phyloP scores from a whole-genome alignment of 2,113 vertebrate genomes.

The Podiceps cristatus region DNA sequence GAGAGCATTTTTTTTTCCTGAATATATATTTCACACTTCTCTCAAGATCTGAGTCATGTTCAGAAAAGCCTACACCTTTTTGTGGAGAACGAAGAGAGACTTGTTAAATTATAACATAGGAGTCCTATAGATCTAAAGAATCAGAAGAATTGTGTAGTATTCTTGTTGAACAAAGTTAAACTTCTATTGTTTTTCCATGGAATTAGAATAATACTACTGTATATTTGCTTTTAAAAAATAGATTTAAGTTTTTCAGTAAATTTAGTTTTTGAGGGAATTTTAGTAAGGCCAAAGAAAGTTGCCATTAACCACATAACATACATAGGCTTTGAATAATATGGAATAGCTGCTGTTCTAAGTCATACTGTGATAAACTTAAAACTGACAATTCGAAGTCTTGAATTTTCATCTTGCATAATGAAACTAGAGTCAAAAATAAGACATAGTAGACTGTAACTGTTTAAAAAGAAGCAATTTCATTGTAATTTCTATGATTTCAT shows the following conservation, averaged over 20 bases:
- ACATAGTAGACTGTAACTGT: not conserved
- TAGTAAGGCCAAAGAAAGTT: not conserved
- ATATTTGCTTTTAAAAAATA: not conserved
- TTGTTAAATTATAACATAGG: not conserved
- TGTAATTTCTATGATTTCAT: not conserved
- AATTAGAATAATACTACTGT: not conserved
- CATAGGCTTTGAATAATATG: not conserved
- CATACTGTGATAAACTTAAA: not conserved
- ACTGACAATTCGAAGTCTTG: not conserved
- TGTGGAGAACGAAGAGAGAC: not conserved
- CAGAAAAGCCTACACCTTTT: not conserved
- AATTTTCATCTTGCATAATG: not conserved
- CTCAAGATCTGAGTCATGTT: not conserved
- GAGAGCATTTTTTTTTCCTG: not conserved
- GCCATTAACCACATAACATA: not conserved
- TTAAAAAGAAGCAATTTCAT: not conserved
- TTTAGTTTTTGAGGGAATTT: not conserved
- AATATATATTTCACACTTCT: not conserved
- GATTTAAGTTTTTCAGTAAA: not conserved
- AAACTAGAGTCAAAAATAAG: not conserved
- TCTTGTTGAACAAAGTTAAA: not conserved
- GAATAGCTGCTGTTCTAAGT: not conserved
- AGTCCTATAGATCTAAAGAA: not conserved
- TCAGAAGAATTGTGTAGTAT: not conserved
- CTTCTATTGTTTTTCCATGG: not conserved